Evolutionary conservation across 2,113 vertebrate genomes (phyloP).

Genomic region (Tauraco erythrolophus): DNA sequence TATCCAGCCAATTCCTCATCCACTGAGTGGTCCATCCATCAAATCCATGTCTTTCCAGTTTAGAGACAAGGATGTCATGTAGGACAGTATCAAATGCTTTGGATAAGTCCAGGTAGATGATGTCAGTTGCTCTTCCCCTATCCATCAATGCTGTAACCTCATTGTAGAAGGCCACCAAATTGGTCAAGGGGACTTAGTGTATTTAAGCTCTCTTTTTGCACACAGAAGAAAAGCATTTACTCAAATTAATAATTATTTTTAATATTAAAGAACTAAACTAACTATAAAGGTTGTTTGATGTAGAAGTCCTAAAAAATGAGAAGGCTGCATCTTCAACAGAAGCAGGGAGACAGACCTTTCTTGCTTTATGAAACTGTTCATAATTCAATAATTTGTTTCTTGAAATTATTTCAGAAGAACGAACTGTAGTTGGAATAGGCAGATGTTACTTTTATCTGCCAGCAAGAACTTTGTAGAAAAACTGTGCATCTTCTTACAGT

Average conservation of each 20-base stretch:
- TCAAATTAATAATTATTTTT: not conserved
- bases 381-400: not conserved
- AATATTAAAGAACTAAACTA: not conserved
- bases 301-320: not conserved
- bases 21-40: too few relatives aligned
- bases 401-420: not conserved
- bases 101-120: too few relatives aligned
- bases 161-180: too few relatives aligned
- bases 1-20: too few relatives aligned
- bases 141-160: too few relatives aligned
- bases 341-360: not conserved
- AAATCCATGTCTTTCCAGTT: too few relatives aligned
- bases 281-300: not conserved
- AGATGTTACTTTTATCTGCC: not conserved
- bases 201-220: not conserved
- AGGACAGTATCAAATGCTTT: too few relatives aligned
- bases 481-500: not conserved
- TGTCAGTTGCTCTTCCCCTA: too few relatives aligned
- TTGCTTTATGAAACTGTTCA: not conserved
- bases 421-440: not conserved
- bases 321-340: not conserved
- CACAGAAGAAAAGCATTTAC: not conserved
- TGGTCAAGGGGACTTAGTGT: too few relatives aligned
- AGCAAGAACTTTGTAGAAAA: not conserved
- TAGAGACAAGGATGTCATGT: too few relatives aligned